phyloP scores from a whole-genome alignment of 2,888 invertebrate genomes.

The Agrypnus murinus region DNA sequence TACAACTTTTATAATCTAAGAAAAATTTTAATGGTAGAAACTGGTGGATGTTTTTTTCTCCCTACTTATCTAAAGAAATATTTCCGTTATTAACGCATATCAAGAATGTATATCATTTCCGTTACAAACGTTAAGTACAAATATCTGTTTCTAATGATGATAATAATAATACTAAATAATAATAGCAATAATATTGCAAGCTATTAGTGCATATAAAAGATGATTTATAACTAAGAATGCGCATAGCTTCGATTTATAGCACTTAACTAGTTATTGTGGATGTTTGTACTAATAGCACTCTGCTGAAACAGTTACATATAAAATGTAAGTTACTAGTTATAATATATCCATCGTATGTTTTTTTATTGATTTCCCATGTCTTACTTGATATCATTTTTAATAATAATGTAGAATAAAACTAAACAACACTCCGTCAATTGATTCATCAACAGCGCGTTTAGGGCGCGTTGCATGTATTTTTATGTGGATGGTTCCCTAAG shows the following conservation, averaged over 20 bases:
- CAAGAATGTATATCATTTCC: conserved; percentile 36
- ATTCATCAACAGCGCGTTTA: too few relatives aligned
- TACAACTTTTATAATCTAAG: conserved; percentile 2
- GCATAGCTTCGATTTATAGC: conserved; percentile 16
- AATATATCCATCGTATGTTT: too few relatives aligned
- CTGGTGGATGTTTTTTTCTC: not conserved
- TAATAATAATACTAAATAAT: conserved; percentile 28
- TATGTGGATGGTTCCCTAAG: too few relatives aligned
- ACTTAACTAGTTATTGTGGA: conserved; percentile 16
- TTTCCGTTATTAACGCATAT: conserved; percentile 34
- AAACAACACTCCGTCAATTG: too few relatives aligned
- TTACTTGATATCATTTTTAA: too few relatives aligned
- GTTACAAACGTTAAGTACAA: conserved; percentile 26
- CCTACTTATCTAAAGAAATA: conserved; percentile 5
- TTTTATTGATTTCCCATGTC: too few relatives aligned
- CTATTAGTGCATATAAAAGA: conserved; percentile 23
- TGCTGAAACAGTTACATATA: conserved; percentile 26
- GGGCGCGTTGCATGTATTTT: too few relatives aligned
- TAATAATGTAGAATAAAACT: too few relatives aligned
- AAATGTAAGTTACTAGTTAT: too few relatives aligned
- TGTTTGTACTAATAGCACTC: conserved; percentile 28
- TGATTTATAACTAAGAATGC: conserved; percentile 17
- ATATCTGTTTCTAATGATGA: conserved; percentile 31
- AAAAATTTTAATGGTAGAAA: conserved; percentile 24
- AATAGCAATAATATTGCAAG: not conserved